Conservation (phyloP, 2,797 vertebrate genomes). For the Hylomyscus alleni region DNA sequence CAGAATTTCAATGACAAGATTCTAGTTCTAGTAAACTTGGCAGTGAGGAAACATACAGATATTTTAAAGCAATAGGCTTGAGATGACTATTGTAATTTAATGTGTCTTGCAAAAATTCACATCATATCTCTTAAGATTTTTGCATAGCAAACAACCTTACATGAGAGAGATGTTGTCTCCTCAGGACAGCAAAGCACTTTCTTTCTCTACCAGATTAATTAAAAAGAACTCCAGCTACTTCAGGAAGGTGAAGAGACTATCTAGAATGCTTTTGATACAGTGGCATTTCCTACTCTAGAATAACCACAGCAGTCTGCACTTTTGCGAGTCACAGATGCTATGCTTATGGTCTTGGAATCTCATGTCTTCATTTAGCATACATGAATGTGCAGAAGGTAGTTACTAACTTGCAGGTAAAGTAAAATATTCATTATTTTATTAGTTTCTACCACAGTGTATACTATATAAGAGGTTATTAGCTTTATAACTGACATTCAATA, state of each 20-base stretch:
- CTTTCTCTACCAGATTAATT: background rate
- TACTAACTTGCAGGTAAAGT: background rate
- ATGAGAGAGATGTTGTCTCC: background rate
- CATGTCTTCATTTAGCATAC: background rate
- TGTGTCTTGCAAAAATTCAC: background rate
- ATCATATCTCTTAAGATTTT: background rate
- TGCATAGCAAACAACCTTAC: background rate
- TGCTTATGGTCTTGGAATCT: background rate
- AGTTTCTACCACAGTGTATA: background rate
- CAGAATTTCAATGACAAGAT: background rate
- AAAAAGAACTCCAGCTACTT: background rate
- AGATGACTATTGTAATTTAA: background rate
- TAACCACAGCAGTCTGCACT: background rate
- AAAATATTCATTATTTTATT: background rate
- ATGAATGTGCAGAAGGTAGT: background rate
- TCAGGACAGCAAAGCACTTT: background rate
- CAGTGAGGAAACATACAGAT: background rate
- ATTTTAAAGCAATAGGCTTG: background rate
- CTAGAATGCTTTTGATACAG: background rate
- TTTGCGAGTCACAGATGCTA: background rate
- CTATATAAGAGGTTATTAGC: background rate
- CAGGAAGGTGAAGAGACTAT: background rate
- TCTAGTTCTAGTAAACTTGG: background rate
- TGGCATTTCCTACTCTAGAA: background rate
- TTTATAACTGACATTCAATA: background rate